Conservation (phyloP, 2,797 vertebrate species). For the Loriculus beryllinus region DNA sequence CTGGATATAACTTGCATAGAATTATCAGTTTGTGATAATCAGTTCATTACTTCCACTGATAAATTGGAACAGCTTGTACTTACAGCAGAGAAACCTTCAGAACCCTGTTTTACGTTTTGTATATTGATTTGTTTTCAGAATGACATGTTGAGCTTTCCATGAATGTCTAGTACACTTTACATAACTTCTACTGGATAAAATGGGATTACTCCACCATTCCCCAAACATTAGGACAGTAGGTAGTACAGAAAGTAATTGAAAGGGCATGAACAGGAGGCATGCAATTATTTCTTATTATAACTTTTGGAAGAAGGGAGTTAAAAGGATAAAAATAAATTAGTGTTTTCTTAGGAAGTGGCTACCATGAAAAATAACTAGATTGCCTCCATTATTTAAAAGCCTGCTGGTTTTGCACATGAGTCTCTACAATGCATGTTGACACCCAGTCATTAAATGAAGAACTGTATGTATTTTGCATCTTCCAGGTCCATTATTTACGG, state of each 20-base stretch:
- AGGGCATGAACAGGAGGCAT: not conserved
- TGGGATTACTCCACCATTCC: not conserved
- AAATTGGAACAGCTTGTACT: not conserved
- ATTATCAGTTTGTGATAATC: not conserved
- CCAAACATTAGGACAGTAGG: accelerated
- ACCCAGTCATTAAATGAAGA: not conserved
- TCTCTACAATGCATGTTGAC: not conserved
- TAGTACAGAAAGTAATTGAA: not conserved
- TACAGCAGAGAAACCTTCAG: not conserved
- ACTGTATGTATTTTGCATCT: not conserved
- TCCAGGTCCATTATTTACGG: not conserved
- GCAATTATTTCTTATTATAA: not conserved
- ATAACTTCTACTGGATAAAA: not conserved
- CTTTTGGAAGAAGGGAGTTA: not conserved
- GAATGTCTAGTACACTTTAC: not conserved
- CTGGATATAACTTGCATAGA: not conserved
- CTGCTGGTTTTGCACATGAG: not conserved
- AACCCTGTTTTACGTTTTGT: not conserved
- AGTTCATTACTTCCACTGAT: not conserved
- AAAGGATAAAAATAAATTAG: not conserved
- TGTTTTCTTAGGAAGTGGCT: not conserved
- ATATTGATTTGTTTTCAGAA: not conserved
- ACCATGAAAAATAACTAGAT: not conserved
- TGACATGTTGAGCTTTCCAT: not conserved
- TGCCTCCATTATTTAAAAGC: not conserved